A percentile compares a stretch with the other conserved stretches of the same genome.
phyloP scores from a whole-genome alignment of 2,888 invertebrate genomes.

The Liodrosophila aerea region DNA sequence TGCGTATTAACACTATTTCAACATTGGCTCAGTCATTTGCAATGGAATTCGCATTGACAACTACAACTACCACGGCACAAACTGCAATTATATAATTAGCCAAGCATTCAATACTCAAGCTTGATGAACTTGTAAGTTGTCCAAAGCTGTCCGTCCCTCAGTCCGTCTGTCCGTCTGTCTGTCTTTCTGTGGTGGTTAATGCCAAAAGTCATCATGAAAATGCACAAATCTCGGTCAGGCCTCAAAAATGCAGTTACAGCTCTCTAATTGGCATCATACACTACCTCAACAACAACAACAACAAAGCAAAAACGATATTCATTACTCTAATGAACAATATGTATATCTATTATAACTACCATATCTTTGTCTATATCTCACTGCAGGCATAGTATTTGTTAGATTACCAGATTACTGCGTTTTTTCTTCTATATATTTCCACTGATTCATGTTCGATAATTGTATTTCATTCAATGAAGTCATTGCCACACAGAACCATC shows the following conservation, averaged over 20 bases:
- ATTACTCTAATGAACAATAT: background rate
- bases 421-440: background rate
- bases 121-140: conserved; percentile 37
- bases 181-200: too few relatives aligned
- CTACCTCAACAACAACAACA: background rate
- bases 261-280: background rate
- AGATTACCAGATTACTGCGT: too few relatives aligned
- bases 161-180: too few relatives aligned
- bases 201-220: conserved; percentile 48
- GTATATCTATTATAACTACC: background rate
- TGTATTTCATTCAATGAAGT: background rate
- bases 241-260: background rate
- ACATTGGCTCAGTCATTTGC: conserved; percentile 30
- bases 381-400: too few relatives aligned
- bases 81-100: conserved; percentile 19
- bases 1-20: conserved; percentile 28
- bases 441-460: conserved; percentile 4
- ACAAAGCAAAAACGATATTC: conserved; percentile 3
- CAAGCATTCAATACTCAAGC: conserved; percentile 17
- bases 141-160: background rate
- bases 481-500: too few relatives aligned
- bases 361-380: too few relatives aligned
- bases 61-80: background rate
- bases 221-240: conserved; percentile 27
- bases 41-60: conserved; percentile 29